A percentile compares a stretch with the other conserved stretches of the same genome.
phyloP scores from a whole-genome alignment of 2,888 invertebrate species.

The Clistopyga incitator region DNA sequence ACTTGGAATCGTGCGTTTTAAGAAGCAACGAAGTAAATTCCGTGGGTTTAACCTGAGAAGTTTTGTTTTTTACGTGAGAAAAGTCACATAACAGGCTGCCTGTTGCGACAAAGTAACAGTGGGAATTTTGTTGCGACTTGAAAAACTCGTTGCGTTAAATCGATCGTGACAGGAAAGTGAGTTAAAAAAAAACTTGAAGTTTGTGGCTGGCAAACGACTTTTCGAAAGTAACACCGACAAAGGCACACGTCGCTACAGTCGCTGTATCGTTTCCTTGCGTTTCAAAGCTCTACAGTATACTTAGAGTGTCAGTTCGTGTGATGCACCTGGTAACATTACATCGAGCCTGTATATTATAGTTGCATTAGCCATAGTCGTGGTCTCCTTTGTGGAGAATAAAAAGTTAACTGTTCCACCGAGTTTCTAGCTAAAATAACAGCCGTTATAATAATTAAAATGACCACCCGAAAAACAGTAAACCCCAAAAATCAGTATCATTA shows the following conservation, averaged over 20 bases:
- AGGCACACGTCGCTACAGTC: conserved; percentile 55
- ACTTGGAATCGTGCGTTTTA: too few species aligned
- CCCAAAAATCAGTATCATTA: conserved; percentile 23
- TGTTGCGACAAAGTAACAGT: too few species aligned
- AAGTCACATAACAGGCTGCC: too few species aligned
- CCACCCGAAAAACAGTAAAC: conserved; percentile 19
- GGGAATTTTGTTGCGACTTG: too few species aligned
- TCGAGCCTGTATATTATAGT: conserved; percentile 68
- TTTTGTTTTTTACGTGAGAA: too few species aligned
- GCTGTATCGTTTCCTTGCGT: neutral
- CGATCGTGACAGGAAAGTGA: neutral
- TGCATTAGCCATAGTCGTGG: conserved; percentile 64
- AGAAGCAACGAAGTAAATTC: too few species aligned
- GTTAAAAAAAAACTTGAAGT: neutral
- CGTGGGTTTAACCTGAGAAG: too few species aligned
- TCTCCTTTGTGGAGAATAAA: conserved; percentile 3
- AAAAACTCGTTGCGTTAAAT: neutral
- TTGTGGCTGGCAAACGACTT: neutral
- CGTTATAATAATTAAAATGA: neutral
- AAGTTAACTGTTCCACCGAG: conserved; percentile 6
- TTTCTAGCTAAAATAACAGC: conserved; percentile 5
- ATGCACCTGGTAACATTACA: conserved; percentile 41
- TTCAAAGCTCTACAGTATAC: conserved; percentile 1
- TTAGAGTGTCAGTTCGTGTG: conserved; percentile 4
- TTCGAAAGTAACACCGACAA: conserved; percentile 72